Evolutionary conservation across 2,888 invertebrate species (phyloP).

Genomic region (Tinea trinotella): DNA sequence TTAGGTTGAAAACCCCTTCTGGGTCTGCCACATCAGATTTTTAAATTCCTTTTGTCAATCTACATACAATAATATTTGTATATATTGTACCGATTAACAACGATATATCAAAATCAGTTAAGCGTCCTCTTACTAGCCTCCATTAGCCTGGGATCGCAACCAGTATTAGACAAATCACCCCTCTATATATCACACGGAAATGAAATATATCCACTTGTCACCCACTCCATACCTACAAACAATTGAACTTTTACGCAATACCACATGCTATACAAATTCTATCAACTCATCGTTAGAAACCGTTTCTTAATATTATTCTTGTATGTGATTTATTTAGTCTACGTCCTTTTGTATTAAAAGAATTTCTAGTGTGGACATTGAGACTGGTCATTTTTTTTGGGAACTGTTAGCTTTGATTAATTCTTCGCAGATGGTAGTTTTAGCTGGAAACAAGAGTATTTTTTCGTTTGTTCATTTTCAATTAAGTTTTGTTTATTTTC

Average conservation of each 20-base stretch:
- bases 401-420: conserved; percentile 9
- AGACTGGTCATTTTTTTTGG: not conserved
- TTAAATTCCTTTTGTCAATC: not conserved
- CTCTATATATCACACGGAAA: conserved; percentile 23
- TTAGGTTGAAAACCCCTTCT: too few relatives aligned
- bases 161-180: conserved; percentile 23
- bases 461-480: not conserved
- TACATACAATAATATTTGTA: too few relatives aligned
- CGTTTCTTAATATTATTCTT: not conserved
- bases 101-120: conserved; percentile 26
- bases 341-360: not conserved
- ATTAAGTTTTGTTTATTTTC: not conserved
- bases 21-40: too few relatives aligned
- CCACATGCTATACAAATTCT: not conserved
- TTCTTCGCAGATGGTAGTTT: conserved; percentile 15
- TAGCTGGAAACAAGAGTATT: not conserved
- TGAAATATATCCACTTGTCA: conserved; percentile 23
- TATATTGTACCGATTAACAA: conserved; percentile 6
- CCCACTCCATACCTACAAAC: conserved; percentile 1
- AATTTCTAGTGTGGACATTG: not conserved
- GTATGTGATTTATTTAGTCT: not conserved
- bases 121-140: conserved; percentile 22
- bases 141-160: conserved; percentile 23
- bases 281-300: not conserved
- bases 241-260: conserved; percentile 5